Evolutionary conservation across 2,888 invertebrate genomes (phyloP), one percentile per base, ranked within the genome.

Genomic region (Plagodis pulveraria): DNA sequence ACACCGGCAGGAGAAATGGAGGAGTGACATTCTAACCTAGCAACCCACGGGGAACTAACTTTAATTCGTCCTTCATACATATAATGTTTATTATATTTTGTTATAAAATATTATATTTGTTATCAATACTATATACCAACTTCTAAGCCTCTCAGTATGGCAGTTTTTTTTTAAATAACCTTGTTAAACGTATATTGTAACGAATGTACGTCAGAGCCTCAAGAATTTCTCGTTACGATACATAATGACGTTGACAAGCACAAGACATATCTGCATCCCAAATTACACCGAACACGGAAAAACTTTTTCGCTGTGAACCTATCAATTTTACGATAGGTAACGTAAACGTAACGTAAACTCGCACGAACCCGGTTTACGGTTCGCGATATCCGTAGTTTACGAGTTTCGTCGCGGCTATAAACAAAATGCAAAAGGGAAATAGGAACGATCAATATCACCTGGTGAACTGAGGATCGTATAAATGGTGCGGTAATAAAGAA

Each of bases 371-470:
- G 62, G 56, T 69, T 70, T 70, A 70, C 67, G 58, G 64, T 61
- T 50, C 57, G 53, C 68, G 63, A 65, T 67, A 69, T 67, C 60
- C 65, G 61, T 59, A 65, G 62, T 72, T 72, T 72, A 72, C 69
- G 72, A 69, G 63, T 65, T 68, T 65, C 65, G 67, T 71, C 66
- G 68, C 65, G 59, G 65, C 57, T 58, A 64, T 69, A 69, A 72
- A 71, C 70, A 70, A 71, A 69, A 71, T 71, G 69, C 71, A 67
- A 65, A 70, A 64, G 56, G 67, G 68, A 70, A 70, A 70, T 70
- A 67, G 63, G 54, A 50, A 63, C 67, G 70, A 66, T 72, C 71
- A 69, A 72, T 72, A 63, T 67, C 66, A 72, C 71, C 71, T 70
- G 70, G 47, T 54, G 50, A 51, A 44, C 51, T 44, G 46, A 49